Base-by-base conservation (phyloP, 2,797 vertebrate genomes). In the Anabacerthia variegaticeps region DNA sequence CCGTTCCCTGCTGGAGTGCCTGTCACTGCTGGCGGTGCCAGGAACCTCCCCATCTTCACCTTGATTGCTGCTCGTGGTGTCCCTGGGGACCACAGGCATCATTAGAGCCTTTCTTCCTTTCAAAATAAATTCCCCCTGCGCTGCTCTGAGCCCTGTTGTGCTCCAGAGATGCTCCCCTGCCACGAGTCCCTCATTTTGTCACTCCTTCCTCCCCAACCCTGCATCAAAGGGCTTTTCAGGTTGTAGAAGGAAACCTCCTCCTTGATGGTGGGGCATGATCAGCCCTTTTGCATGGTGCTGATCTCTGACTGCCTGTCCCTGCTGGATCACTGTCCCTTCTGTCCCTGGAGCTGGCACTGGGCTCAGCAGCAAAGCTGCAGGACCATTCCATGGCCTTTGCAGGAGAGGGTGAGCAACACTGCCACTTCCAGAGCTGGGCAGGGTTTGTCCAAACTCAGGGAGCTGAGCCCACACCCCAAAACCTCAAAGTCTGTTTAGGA, bases 51-150 rank as follows among this genome's bases (percentile, higher is more conserved):
- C 39, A 14, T 91, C 71, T 59, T 92, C 26, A 1, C 79, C 6
- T 9, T 3, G 14, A 55, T 20, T 69, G 81, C 84, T 94, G 84
- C 92, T 87, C 74, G 37, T 4, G 1, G 72, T 49, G 68, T 65
- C 95, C 46, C 54, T 27, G 71, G 48, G 71, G 90, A 87, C 77
- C 44, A 43, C 0, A 0, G 48, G 63, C 67, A 73, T 92, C 77
- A 87, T 82, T 78, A 82, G 84, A 89, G 63, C 66, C 37, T 85
- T 85, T 94, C 85, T 80, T 36, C 39, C 22, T 87, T 87, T 82
- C 67, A 39, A 23, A 93, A 76, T n/a, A 59, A 69, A 67, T 58
- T 54, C n/a, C 19, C 26, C 4, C 49, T 2, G 1, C 0, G 0
- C 62, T 48, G 77, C 67, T 24, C 27, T 66, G 67, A 95, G 24